A percentile compares a stretch with the other conserved stretches of the same genome.
Conservation (phyloP, 37 sponge, comb jelly and placozoan species). For the Ephydatia muelleri region DNA sequence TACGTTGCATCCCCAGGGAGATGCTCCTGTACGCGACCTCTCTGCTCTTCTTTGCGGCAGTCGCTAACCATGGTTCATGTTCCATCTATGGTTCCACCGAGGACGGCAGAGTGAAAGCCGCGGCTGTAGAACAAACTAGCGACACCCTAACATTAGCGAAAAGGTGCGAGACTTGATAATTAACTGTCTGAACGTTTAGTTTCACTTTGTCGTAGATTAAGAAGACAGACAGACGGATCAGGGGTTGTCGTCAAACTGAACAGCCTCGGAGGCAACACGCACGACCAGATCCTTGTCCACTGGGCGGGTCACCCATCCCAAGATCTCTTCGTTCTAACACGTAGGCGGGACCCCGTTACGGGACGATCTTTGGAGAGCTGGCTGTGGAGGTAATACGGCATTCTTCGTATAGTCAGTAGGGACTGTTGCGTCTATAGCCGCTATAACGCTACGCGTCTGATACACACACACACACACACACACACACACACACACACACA, state of each 20-base stretch:
- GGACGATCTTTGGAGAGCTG: conserved; percentile 48
- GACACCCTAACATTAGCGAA: not conserved
- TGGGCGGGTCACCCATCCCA: conserved; percentile 71
- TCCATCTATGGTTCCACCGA: not conserved
- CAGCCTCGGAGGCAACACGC: conserved; percentile 32
- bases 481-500: no score
- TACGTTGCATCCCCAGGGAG: no score
- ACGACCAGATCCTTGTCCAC: conserved; percentile 50
- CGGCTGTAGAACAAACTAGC: not conserved
- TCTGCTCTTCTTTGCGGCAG: not conserved
- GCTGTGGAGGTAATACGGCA: conserved; percentile 75
- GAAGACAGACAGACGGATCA: not conserved
- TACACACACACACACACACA: not conserved
- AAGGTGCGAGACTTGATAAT: not conserved
- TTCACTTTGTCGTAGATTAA: not conserved
- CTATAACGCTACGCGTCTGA: not conserved
- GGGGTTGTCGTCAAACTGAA: not conserved
- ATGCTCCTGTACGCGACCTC: not conserved
- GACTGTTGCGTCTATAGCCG: not conserved
- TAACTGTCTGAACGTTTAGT: no score
- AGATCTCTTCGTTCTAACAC: conserved; percentile 56
- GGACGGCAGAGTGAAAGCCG: not conserved
- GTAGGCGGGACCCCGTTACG: not conserved
- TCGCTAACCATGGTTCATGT: not conserved
- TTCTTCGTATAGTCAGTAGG: no score